phyloP scores from a whole-genome alignment of 2,888 invertebrate species.

The Diachrysia chrysitis region DNA sequence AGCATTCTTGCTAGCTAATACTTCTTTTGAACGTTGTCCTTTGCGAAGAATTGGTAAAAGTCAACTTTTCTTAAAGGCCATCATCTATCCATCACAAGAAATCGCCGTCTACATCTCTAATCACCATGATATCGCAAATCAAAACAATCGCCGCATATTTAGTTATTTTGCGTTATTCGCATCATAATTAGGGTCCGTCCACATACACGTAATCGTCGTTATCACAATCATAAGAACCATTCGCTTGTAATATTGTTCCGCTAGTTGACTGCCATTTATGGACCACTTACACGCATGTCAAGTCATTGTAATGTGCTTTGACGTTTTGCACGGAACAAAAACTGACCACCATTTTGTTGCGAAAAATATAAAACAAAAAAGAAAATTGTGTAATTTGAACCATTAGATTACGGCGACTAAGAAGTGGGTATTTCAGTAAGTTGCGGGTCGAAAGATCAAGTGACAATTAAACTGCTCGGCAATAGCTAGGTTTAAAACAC shows the following conservation, averaged over 20 bases:
- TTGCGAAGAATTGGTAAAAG: too few species aligned
- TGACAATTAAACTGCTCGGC: neutral
- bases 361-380: slow-evolving; percentile 27
- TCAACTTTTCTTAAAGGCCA: too few species aligned
- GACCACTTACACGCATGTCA: slow-evolving; percentile 53
- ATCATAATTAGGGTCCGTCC: slow-evolving; percentile 39
- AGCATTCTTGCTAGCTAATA: too few species aligned
- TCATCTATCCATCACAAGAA: too few species aligned
- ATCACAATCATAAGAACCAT: slow-evolving; percentile 51
- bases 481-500: neutral
- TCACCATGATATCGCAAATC: slow-evolving; percentile 19
- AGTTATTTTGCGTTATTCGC: slow-evolving; percentile 34
- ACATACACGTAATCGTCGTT: slow-evolving; percentile 38
- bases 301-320: slow-evolving; percentile 46
- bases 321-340: slow-evolving; percentile 29
- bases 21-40: too few species aligned
- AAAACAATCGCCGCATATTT: slow-evolving; percentile 33
- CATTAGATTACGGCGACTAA: slow-evolving; percentile 13
- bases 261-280: slow-evolving; percentile 49
- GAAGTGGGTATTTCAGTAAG: slow-evolving; percentile 17
- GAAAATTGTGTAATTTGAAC: slow-evolving; percentile 17
- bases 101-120: neutral
- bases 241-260: slow-evolving; percentile 55
- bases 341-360: slow-evolving; percentile 21
- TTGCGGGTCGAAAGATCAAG: neutral